Percentiles rank a stretch among this genome's conserved stretches.
These are phyloP conservation scores for Dicentrarchus labrax DNA, from an alignment of 2,113 vertebrate species.

Conservation along the genomic window DNA sequence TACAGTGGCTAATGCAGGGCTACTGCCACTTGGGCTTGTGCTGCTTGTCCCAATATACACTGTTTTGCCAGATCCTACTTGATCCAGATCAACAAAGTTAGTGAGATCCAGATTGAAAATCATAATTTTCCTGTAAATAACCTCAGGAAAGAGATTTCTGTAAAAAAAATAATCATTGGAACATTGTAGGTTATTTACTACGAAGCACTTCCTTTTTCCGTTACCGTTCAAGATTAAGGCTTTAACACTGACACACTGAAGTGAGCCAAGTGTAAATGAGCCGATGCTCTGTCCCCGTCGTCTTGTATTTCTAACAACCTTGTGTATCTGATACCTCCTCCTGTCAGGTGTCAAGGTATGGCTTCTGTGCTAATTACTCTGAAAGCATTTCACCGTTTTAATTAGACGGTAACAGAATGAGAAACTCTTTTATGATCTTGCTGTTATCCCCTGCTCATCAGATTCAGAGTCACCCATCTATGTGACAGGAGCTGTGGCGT, in stretches of 20 bases:
- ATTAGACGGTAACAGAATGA: constrained; percentile 18
- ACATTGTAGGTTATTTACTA: no score
- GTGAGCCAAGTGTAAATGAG: constrained; percentile 14
- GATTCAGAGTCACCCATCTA: neutral
- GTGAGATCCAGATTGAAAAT: no score
- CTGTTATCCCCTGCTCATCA: neutral
- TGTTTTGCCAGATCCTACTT: no score
- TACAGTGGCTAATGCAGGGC: no score
- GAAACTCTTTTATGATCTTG: neutral
- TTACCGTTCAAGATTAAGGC: neutral
- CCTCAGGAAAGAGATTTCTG: no score
- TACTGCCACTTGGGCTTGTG: no score
- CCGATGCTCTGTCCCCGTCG: neutral
- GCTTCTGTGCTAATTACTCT: constrained; percentile 41
- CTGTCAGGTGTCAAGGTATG: constrained; percentile 20
- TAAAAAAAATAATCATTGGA: no score
- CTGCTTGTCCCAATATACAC: no score
- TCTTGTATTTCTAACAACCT: constrained; percentile 45
- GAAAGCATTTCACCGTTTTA: constrained; percentile 9
- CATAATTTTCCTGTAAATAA: no score
- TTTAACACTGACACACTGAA: neutral
- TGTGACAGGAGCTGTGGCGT: neutral
- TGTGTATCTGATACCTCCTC: constrained; percentile 12
- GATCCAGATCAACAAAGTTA: no score
- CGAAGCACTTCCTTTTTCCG: no score